Base-by-base conservation (phyloP, 2,888 invertebrate species). In the Cheilosia impressa region DNA sequence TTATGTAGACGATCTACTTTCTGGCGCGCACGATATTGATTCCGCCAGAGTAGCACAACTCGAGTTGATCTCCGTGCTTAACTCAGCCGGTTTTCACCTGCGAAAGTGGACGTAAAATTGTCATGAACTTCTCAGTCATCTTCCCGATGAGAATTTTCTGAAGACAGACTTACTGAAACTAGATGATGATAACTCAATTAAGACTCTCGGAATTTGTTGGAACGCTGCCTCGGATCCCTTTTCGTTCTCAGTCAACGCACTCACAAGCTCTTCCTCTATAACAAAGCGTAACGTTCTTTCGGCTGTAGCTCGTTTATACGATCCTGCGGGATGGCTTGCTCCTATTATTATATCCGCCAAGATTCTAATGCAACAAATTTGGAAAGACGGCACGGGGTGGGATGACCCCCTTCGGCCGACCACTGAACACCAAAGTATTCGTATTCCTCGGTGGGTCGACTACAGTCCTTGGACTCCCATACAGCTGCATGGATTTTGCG, bases 251-350 rank as follows among this genome's bases (percentile, higher is more conserved):
- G 17, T 31, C 6, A 10, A 31, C n/a, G 17, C 55, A 15, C 7
- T 3, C 9, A 5, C 15, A 24, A 5, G n/a, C 9, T 15, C 27
- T 7, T 24, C n/a, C 24, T 27, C 41, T 38, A 4, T 38, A 6
- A 68, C 71, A 0, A 82, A 87, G 22, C 47, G 78, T n/a, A 45
- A 47, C 13, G 77, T 81, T 31, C 43, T 87, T n/a, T 69, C 81
- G 0, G 27, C n/a, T n/a, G n/a, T n/a, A n/a, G n/a, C n/a, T n/a
- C n/a, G n/a, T n/a, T n/a, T n/a, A n/a, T n/a, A n/a, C n/a, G n/a
- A n/a, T n/a, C n/a, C n/a, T n/a, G n/a, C n/a, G n/a, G n/a, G n/a
- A n/a, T n/a, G n/a, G n/a, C n/a, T n/a, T n/a, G n/a, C n/a, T n/a
- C n/a, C n/a, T n/a, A n/a, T n/a, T n/a, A n/a, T n/a, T n/a, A n/a